Conservation (phyloP, 2,113 vertebrate genomes). For the Brachionichthys hirsutus region DNA sequence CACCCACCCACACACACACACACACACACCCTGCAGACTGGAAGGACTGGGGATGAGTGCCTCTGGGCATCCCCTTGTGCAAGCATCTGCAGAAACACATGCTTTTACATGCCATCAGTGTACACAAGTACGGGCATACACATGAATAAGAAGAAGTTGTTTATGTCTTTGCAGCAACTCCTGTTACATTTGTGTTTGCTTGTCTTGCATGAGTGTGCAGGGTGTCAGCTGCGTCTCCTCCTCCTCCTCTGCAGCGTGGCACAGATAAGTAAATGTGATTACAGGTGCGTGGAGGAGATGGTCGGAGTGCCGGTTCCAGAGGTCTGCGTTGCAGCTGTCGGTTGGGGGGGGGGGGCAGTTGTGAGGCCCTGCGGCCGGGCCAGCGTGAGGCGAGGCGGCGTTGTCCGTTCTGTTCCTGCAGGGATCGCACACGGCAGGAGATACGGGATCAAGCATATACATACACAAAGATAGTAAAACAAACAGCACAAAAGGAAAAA, state of each 20-base stretch:
- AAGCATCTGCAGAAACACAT: neutral
- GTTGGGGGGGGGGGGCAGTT: constrained; percentile 15
- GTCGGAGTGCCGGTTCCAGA: constrained; percentile 26
- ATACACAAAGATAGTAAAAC: constrained; percentile 50
- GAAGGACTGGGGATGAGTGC: constrained; percentile 16
- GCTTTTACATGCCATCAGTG: neutral
- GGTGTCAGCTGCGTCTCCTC: constrained; percentile 17
- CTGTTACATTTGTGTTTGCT: constrained; percentile 32
- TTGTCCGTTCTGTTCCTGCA: constrained; percentile 46
- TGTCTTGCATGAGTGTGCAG: constrained; percentile 29
- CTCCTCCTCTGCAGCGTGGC: constrained; percentile 33
- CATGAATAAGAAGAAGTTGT: constrained; percentile 10
- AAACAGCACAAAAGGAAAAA: constrained; percentile 40
- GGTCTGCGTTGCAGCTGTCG: constrained; percentile 27
- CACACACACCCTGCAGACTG: constrained; percentile 19
- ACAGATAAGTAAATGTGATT: constrained; percentile 57
- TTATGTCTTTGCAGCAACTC: constrained; percentile 11
- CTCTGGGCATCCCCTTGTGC: constrained; percentile 7
- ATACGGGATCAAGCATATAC: constrained; percentile 36
- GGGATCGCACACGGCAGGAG: constrained; percentile 40
- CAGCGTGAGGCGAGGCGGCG: constrained; percentile 29
- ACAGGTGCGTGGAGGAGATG: constrained; percentile 57
- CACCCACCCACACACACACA: neutral
- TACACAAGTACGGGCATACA: constrained; percentile 4
- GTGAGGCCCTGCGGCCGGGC: constrained; percentile 20